Evolutionary conservation across 2,113 vertebrate species (phyloP), one percentile per base, ranked within the genome.

Genomic region (Colinus virginianus): DNA sequence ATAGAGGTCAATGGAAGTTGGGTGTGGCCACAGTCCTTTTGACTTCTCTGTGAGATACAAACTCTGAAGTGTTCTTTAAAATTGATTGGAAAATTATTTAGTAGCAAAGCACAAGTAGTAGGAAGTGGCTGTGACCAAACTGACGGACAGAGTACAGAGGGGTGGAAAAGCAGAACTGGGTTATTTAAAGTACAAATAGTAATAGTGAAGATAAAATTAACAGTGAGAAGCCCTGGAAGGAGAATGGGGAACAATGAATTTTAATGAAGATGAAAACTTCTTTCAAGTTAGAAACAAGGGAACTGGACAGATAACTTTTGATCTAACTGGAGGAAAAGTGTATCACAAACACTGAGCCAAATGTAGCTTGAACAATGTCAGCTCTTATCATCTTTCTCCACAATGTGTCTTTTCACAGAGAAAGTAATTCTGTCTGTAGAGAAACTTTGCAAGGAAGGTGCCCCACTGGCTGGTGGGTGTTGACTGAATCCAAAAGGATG

Each of bases 251-350:
- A 74, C 68, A 85, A 87, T 74, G 55, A 56, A 90, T 95, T 87
- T 79, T 85, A 96, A 90, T 74, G 71, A 89, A 82, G 63, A 89
- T 43, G 19, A 83, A 92, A 85, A 79, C 51, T 59, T 95, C 25
- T 42, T 87, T 82, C 63, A 77, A 62, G 79, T 56, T 36, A 75
- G 49, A 86, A 75, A 43, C 58, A 68, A 82, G 51, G 43, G 32
- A 76, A 17, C 34, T 82, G 28, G 34, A 55, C n/a, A 87, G 70
- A 74, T 70, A 84, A 81, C n/a, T 90, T 17, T 21, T 79, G 28
- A 30, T 77, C 55, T 67, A 90, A 79, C 17, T 63, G 51, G 38
- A 70, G 7, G 11, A 85, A 82, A 94, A 78, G 9, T 55, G 38
- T 23, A 53, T 8, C 16, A 90, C 59, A 82, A 80, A 53, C 43